These are phyloP conservation scores for Dendronephthya gigantea DNA, from an alignment of 64 coral and sea anemone genomes.

Conservation along the genomic window DNA sequence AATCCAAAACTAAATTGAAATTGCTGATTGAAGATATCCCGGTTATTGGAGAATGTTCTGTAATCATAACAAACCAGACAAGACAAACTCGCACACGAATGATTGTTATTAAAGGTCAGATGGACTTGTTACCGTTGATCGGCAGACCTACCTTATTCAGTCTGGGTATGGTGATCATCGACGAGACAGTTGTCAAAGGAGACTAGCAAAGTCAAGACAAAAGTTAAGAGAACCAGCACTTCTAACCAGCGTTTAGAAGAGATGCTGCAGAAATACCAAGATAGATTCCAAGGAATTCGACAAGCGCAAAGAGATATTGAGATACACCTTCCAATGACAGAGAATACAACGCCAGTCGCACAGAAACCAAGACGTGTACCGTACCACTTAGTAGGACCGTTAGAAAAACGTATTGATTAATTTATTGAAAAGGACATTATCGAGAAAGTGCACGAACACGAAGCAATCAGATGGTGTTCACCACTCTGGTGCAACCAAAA, in stretches of 20 bases:
- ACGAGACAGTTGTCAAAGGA: slow-evolving; percentile 28
- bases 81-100: too few species aligned
- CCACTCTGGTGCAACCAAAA: slow-evolving; percentile 43
- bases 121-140: slow-evolving; percentile 39
- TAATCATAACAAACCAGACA: too few species aligned
- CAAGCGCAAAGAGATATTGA: slow-evolving; percentile 34
- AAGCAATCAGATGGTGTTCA: slow-evolving; percentile 52
- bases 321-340: slow-evolving; percentile 28
- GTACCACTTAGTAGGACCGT: slow-evolving; percentile 27
- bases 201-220: slow-evolving; percentile 6
- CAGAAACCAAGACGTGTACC: slow-evolving; percentile 42
- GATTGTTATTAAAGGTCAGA: too few species aligned
- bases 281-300: slow-evolving; percentile 30
- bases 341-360: slow-evolving; percentile 29
- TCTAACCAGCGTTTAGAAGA: not conserved
- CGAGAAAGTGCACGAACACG: slow-evolving; percentile 35
- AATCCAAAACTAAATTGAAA: too few species aligned
- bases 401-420: slow-evolving; percentile 36
- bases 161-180: slow-evolving; percentile 45
- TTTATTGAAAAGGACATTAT: slow-evolving; percentile 40
- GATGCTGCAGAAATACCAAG: slow-evolving; percentile 21
- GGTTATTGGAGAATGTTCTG: too few species aligned
- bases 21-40: too few species aligned
- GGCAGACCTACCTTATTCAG: slow-evolving; percentile 35
- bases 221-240: not conserved